Evolutionary conservation across 2,797 vertebrate genomes (phyloP).

Genomic region (Acanthis flammea): DNA sequence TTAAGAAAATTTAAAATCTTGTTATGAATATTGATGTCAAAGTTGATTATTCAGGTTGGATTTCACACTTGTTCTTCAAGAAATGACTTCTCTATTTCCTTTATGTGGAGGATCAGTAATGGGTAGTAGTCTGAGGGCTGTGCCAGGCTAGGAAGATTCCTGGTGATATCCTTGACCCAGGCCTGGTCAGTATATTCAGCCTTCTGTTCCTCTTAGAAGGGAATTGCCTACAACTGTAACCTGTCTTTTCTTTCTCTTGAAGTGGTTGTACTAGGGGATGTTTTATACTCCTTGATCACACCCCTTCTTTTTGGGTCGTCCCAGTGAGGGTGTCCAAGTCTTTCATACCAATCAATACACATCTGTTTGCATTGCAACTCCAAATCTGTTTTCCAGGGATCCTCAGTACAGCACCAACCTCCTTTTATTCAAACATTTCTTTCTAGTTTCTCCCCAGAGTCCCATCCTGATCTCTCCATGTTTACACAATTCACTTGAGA

Average conservation of each 20-base stretch:
- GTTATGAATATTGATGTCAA: neutral
- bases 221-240: neutral
- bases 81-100: neutral
- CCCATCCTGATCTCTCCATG: rapidly evolving
- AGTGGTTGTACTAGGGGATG: neutral
- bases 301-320: neutral
- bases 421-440: neutral
- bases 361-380: neutral
- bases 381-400: neutral
- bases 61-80: neutral
- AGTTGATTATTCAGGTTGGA: neutral
- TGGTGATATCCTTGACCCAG: neutral
- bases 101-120: neutral
- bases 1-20: neutral
- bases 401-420: neutral
- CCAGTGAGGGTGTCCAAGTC: rapidly evolving
- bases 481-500: neutral
- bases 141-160: neutral
- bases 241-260: neutral
- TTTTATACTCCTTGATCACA: neutral
- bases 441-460: neutral
- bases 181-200: neutral
- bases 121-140: neutral
- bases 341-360: neutral
- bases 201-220: neutral